Percentiles rank a stretch among this genome's conserved stretches.
These are phyloP conservation scores for Tympanoctomys barrerae DNA, from an alignment of 2,797 vertebrate species.

Conservation along the genomic window DNA sequence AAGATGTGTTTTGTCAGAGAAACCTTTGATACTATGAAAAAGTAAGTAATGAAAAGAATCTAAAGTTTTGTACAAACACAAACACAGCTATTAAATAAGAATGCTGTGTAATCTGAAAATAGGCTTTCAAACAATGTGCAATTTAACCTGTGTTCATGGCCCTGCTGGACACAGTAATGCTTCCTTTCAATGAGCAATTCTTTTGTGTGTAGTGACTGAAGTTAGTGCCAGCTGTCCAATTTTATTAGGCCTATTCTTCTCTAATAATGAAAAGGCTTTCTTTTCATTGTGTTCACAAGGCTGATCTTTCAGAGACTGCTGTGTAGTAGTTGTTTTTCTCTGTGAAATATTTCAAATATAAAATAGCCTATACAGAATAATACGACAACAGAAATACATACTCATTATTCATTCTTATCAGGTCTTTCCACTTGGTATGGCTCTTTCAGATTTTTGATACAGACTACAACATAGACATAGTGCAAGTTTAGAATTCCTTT, in stretches of 20 bases:
- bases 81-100: not conserved
- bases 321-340: not conserved
- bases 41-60: not conserved
- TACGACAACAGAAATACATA: not conserved
- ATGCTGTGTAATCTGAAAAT: not conserved
- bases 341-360: slow-evolving; percentile 10
- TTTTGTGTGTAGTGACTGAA: slow-evolving; percentile 25
- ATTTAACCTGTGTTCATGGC: not conserved
- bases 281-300: not conserved
- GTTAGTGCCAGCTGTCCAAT: slow-evolving; percentile 20
- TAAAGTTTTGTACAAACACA: slow-evolving; percentile 9
- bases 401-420: not conserved
- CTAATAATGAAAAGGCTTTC: not conserved
- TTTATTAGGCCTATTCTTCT: not conserved
- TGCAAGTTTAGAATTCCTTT: not conserved
- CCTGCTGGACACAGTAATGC: not conserved
- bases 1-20: not conserved
- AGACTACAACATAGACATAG: not conserved
- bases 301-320: slow-evolving; percentile 22
- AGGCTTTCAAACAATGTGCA: not conserved
- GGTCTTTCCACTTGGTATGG: not conserved
- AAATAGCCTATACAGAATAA: not conserved
- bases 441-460: not conserved
- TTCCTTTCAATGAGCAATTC: not conserved
- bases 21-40: not conserved